Evolutionary conservation across 2,113 vertebrate genomes (phyloP), one percentile per base, ranked within the genome.

Genomic region (Psittacula cyanocephala): DNA sequence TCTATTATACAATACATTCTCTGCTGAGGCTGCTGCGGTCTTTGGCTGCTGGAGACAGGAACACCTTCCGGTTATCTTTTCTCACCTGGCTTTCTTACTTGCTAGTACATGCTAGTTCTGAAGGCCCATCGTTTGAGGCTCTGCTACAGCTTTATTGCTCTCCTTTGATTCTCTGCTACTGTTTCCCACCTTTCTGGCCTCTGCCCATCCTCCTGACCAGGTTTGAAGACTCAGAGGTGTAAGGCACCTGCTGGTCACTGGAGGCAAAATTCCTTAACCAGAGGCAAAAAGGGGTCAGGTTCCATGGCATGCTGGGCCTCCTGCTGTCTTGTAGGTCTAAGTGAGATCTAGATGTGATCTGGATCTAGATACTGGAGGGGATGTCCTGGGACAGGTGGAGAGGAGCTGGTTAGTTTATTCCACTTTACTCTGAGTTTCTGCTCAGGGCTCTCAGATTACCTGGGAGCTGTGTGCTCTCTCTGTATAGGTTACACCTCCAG

Each of bases 401-500:
- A n/a, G 39, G 22, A 81, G n/a, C 27, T 14, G 5, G 4, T 74
- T 62, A 29, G 23, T 35, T 35, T 91, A 28, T 52, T 81, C 41
- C 11, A 19, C 24, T 50, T 88, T 19, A 10, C 20, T 76, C 23
- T 76, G 37, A 41, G 4, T 59, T 85, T n/a, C 57, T 59, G 31
- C 43, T 53, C 22, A 57, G 43, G 50, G 17, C 11, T 11, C n/a
- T 13, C 28, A 41, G 28, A 52, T 88, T 25, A 49, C 14, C 20
- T 67, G 22, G 37, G 39, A 35, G 12, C 46, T 76, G 17, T 3
- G 1, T 47, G 37, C 13, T 80, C 63, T 87, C n/a, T 64, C 19
- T 80, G 24, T 72, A 17, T n/a, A 97, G 97, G 97, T 97, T 91
- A 65, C 90, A 63, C 74, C 95, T 78, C 96, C 95, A 64, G 86